phyloP scores from a whole-genome alignment of 23 tunicate species.

The Clavelina lepadiformis region DNA sequence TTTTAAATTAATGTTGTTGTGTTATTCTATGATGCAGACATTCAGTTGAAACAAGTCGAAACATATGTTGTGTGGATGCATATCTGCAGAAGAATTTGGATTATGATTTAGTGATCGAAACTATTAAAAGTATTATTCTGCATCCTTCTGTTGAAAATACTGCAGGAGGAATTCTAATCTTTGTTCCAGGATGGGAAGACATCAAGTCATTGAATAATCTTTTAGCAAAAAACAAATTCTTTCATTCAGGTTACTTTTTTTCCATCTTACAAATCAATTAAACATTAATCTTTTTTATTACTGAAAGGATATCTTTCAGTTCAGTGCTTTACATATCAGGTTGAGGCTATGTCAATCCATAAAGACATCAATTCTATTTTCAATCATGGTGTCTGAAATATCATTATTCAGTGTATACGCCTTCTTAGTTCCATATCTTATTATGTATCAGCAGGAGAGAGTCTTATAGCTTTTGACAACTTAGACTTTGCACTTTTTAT shows the following conservation, averaged over 20 bases:
- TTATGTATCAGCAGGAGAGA: too few species aligned
- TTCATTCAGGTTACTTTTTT: constrained; percentile 19
- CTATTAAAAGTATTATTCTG: constrained; percentile 30
- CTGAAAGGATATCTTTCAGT: too few species aligned
- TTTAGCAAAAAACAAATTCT: constrained; percentile 37
- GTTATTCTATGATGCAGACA: background rate
- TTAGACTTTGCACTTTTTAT: too few species aligned
- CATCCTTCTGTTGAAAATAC: background rate
- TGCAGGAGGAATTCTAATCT: constrained; percentile 64
- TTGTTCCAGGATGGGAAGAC: constrained; percentile 82
- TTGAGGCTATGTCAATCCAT: too few species aligned
- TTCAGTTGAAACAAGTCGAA: constrained; percentile 22
- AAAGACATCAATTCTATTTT: too few species aligned
- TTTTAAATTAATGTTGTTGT: too few species aligned
- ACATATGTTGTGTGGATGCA: constrained; percentile 59
- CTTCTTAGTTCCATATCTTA: too few species aligned
- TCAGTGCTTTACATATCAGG: too few species aligned
- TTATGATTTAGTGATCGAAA: constrained; percentile 34
- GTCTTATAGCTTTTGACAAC: too few species aligned
- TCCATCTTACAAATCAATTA: background rate
- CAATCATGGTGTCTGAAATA: too few species aligned
- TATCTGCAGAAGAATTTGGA: constrained; percentile 50
- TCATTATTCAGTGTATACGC: too few species aligned
- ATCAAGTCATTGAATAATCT: constrained; percentile 47
- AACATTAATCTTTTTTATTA: too few species aligned